These are phyloP conservation scores for Clepsis dumicolana DNA, from an alignment of 2,888 invertebrate species.

Conservation along the genomic window DNA sequence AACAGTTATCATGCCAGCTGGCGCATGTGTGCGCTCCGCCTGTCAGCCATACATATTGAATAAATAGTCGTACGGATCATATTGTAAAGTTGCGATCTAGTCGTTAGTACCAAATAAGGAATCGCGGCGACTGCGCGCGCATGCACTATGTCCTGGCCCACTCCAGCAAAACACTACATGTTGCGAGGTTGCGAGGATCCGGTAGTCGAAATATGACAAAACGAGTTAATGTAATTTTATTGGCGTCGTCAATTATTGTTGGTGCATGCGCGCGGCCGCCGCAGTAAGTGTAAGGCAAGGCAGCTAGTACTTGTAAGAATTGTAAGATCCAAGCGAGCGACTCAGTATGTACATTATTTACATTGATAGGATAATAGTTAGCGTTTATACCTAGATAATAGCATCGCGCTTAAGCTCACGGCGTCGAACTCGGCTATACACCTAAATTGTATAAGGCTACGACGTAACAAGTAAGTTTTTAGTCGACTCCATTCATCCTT, in stretches of 20 bases:
- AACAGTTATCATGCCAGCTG: background rate
- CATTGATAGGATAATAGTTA: constrained; percentile 28
- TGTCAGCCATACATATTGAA: constrained; percentile 30
- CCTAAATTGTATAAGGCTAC: background rate
- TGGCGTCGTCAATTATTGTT: constrained; percentile 15
- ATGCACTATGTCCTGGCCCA: background rate
- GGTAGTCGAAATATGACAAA: too few relatives aligned
- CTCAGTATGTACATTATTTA: constrained; percentile 17
- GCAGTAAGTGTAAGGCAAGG: constrained; percentile 27
- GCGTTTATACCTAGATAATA: background rate
- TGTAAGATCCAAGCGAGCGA: constrained; percentile 2
- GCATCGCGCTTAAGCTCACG: constrained; percentile 8
- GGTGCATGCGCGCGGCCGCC: constrained; percentile 11
- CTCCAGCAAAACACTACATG: background rate
- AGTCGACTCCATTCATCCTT: background rate
- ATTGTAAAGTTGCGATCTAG: constrained; percentile 46
- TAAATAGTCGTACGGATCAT: constrained; percentile 21
- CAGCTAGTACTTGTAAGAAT: constrained; percentile 38
- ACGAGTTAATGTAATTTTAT: background rate
- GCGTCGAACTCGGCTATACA: background rate
- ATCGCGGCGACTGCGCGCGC: constrained; percentile 29
- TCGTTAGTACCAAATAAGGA: constrained; percentile 48
- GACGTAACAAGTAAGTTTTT: background rate
- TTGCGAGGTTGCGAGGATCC: too few relatives aligned
- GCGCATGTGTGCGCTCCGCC: constrained; percentile 9